Conservation (phyloP, 2,113 vertebrate species). For the Dromiciops gliroides region DNA sequence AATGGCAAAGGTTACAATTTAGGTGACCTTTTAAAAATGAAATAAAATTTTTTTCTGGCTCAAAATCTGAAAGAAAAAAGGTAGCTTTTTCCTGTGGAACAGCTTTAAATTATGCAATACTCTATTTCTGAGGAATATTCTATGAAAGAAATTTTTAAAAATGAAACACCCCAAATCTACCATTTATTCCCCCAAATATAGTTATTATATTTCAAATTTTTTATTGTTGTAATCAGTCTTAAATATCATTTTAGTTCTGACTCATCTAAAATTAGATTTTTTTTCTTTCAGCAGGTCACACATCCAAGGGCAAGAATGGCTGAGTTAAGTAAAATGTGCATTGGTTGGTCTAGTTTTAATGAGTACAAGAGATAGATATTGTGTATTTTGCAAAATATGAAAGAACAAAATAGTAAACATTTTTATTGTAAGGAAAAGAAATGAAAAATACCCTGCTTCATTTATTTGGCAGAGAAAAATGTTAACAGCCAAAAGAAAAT, state of each 20-base stretch:
- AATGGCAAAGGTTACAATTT: not conserved
- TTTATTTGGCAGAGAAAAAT: not conserved
- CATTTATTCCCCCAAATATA: constrained; percentile 24
- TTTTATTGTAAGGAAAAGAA: constrained; percentile 1
- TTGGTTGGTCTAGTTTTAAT: not conserved
- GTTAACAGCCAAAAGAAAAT: not conserved
- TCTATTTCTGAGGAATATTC: constrained; percentile 9
- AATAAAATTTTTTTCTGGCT: constrained; percentile 16
- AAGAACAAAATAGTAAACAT: not conserved
- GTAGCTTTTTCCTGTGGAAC: not conserved
- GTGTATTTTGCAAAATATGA: not conserved
- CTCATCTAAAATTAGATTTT: constrained; percentile 24
- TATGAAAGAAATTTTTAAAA: not conserved
- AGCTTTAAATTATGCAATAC: not conserved
- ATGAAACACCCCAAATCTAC: not conserved
- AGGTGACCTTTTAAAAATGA: not conserved
- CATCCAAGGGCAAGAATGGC: not conserved
- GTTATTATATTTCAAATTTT: constrained; percentile 16
- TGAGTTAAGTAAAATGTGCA: not conserved
- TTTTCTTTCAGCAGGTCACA: not conserved
- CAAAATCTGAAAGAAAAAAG: not conserved
- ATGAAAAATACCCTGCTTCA: not conserved
- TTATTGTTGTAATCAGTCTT: not conserved
- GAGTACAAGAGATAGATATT: not conserved
- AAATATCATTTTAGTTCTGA: constrained; percentile 7